Conservation (phyloP, 1,140 invertebrate species). For the Hesperophylax magnus region DNA sequence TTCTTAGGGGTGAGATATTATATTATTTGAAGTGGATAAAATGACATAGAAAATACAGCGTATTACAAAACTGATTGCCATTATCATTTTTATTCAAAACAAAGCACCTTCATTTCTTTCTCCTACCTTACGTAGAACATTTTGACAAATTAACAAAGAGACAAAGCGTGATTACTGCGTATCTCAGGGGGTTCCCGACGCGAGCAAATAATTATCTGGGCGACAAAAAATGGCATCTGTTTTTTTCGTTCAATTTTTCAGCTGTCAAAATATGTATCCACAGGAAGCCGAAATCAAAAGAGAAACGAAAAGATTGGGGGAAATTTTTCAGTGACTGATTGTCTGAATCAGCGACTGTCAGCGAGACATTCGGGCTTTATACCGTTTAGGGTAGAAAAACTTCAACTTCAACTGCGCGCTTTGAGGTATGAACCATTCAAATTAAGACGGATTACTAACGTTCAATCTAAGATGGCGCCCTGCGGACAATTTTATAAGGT, state of each 20-base stretch:
- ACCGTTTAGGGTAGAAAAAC: conserved; percentile 38
- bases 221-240: conserved; percentile 36
- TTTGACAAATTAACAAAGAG: conserved; percentile 5
- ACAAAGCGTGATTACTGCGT: conserved; percentile 8
- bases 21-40: no score
- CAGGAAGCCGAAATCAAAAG: conserved; percentile 46
- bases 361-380: conserved; percentile 36
- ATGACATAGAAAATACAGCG: no score
- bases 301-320: conserved; percentile 26
- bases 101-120: background rate
- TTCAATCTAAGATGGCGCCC: conserved; percentile 45
- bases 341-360: conserved; percentile 50
- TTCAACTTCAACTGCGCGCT: conserved; percentile 31
- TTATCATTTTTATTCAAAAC: no score
- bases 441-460: conserved; percentile 55
- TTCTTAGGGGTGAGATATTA: no score
- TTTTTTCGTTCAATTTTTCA: conserved; percentile 50
- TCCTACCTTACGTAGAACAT: background rate
- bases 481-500: conserved; percentile 6
- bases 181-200: background rate
- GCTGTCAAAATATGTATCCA: conserved; percentile 47
- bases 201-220: conserved; percentile 40
- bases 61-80: no score
- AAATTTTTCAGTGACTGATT: conserved; percentile 50
- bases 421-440: conserved; percentile 52